Evolutionary conservation across 1,140 invertebrate species (phyloP), one percentile per base, ranked within the genome.

Genomic region (Trichonephila clavata): DNA sequence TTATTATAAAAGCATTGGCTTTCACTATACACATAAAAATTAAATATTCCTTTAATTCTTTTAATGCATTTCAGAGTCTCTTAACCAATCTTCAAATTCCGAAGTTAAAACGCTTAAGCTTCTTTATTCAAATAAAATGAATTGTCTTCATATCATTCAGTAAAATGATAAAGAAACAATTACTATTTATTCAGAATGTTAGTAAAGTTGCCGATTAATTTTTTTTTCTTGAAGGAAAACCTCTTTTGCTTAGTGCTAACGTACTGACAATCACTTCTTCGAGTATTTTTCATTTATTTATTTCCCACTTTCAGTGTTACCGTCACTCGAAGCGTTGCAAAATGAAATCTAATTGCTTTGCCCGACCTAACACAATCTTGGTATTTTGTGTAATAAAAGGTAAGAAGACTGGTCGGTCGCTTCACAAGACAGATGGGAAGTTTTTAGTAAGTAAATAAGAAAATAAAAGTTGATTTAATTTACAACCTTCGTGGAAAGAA

Each of bases 331-430:
- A 27, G 43, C 43, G 57, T 89, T 89, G 86, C 86, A 89, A 89
- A 89, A 89, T 89, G 86, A 71, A 89, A 89, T 89, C 86, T 89
- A 89, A 89, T 89, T 89, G 86, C 86, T 68, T 89, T 39, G n/a
- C 61, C 27, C 86, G 86, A 71, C 57, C 39, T 61, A 68, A 68
- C 86, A 89, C 32, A 43, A 71, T 71, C 61, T 71, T 61, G 86
- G 86, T 89, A 89, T 89, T 89, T 89, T 89, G 86, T 68, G 61
- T 89, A 71, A 89, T 89, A 89, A 89, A 68, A 71, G 86, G 71
- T 32, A 20, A 77, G 71, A 16, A 27, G 71, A 63, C 21, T 20
- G 21, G 21, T 77, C 43, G 71, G 21, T 39, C 24, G 43, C 13
- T 21, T 24, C 18, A n/a, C 81, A 14, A 77, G 71, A 77, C 71